A percentile compares a stretch with the other conserved stretches of the same genome.
phyloP scores from a whole-genome alignment of 2,113 vertebrate genomes.

The Meleagris gallopavo region DNA sequence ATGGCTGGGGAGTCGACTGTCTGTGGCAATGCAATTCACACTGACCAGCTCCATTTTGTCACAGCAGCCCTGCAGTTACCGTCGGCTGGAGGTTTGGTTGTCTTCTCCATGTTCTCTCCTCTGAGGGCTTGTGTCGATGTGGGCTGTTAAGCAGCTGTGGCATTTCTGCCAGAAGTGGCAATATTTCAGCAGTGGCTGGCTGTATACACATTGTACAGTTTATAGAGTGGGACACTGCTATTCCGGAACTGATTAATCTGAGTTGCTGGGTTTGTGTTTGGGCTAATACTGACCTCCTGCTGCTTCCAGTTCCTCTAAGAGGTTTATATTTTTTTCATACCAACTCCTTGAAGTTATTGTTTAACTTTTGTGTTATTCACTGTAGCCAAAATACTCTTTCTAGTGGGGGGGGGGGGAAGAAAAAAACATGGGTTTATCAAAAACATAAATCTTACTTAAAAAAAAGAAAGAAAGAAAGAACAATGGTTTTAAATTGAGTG shows the following conservation, averaged over 20 bases:
- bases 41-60: background rate
- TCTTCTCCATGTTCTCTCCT: background rate
- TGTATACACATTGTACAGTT: background rate
- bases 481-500: background rate
- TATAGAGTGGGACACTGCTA: background rate
- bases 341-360: constrained; percentile 3
- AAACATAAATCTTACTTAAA: background rate
- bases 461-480: background rate
- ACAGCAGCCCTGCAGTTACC: background rate
- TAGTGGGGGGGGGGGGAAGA: too few species aligned
- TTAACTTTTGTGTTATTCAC: background rate
- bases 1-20: background rate
- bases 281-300: background rate
- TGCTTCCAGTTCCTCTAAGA: background rate
- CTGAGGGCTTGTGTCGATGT: background rate
- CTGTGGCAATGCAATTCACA: background rate
- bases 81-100: background rate
- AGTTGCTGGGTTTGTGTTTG: background rate
- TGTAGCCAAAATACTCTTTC: background rate
- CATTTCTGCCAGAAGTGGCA: constrained; percentile 1
- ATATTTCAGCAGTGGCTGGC: background rate
- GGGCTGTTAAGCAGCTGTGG: background rate
- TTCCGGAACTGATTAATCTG: constrained; percentile 10
- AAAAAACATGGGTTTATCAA: background rate
- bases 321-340: constrained; percentile 4